Evolutionary conservation across 1,140 invertebrate genomes (phyloP).

Genomic region (Aradophagus sp.): DNA sequence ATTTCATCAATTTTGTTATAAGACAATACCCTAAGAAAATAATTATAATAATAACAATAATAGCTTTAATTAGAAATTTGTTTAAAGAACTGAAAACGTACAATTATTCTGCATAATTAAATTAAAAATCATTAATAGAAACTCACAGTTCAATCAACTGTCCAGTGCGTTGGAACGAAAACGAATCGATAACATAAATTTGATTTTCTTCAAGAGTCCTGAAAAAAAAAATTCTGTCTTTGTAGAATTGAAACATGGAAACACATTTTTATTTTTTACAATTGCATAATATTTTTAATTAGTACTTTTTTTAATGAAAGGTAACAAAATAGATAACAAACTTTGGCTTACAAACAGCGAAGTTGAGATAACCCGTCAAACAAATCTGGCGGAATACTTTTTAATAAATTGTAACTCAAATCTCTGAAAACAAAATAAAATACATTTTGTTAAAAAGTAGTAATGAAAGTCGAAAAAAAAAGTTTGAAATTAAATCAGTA

Average conservation of each 20-base stretch:
- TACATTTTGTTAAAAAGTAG: conserved; percentile 11
- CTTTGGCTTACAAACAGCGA: conserved; percentile 71
- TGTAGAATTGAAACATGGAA: no score
- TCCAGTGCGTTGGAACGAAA: conserved; percentile 71
- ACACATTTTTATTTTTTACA: neutral
- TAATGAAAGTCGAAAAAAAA: conserved; percentile 12
- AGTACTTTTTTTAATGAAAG: conserved; percentile 3
- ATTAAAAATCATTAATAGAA: conserved; percentile 41
- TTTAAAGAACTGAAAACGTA: no score
- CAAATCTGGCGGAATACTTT: conserved; percentile 69
- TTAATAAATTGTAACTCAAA: conserved; percentile 72
- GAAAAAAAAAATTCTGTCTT: conserved; percentile 36
- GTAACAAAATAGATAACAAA: conserved; percentile 15
- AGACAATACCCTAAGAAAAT: conserved; percentile 71
- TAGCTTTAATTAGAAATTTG: no score
- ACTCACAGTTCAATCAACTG: conserved; percentile 76
- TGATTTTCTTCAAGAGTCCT: conserved; percentile 65
- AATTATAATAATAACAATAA: conserved; percentile 1
- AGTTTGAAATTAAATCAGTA: neutral
- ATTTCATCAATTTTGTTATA: conserved; percentile 62
- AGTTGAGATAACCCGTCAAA: conserved; percentile 71
- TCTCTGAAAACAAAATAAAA: conserved; percentile 63
- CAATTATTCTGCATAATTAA: no score
- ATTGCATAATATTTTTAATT: neutral
- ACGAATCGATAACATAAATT: conserved; percentile 69